Percentiles rank a stretch among this genome's conserved stretches.
phyloP scores from a whole-genome alignment of 2,113 vertebrate genomes.

The Apaloderma vittatum region DNA sequence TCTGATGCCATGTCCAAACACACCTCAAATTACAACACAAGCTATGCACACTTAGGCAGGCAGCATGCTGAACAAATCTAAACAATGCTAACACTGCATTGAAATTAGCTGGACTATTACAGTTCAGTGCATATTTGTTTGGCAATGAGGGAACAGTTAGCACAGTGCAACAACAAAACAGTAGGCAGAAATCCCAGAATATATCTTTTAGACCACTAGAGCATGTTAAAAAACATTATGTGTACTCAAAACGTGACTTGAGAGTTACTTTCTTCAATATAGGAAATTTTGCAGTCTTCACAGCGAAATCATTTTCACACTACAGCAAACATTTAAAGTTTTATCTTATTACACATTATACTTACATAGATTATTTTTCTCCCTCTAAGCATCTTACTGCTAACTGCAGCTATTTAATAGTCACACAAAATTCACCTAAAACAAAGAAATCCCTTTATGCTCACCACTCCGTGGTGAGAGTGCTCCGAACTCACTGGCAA shows the following conservation, averaged over 20 bases:
- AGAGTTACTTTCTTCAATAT: background rate
- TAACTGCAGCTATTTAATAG: background rate
- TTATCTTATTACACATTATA: background rate
- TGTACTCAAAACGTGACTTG: background rate
- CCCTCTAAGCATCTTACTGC: background rate
- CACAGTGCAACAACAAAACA: background rate
- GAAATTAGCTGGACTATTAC: background rate
- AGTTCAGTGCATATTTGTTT: background rate
- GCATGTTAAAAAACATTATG: background rate
- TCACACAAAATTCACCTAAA: background rate
- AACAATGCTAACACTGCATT: constrained; percentile 21
- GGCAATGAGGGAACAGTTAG: background rate
- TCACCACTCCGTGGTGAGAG: fast-evolving
- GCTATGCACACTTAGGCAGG: background rate
- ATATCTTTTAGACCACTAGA: background rate
- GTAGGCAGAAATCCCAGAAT: background rate
- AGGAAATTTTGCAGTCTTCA: background rate
- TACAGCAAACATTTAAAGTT: background rate
- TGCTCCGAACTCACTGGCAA: background rate
- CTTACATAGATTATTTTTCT: background rate
- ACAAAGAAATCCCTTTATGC: background rate
- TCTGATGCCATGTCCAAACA: background rate
- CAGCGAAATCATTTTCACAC: background rate
- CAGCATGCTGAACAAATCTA: background rate
- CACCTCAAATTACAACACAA: background rate